phyloP scores from a whole-genome alignment of 2,113 vertebrate genomes.

The Tiliqua scincoides region DNA sequence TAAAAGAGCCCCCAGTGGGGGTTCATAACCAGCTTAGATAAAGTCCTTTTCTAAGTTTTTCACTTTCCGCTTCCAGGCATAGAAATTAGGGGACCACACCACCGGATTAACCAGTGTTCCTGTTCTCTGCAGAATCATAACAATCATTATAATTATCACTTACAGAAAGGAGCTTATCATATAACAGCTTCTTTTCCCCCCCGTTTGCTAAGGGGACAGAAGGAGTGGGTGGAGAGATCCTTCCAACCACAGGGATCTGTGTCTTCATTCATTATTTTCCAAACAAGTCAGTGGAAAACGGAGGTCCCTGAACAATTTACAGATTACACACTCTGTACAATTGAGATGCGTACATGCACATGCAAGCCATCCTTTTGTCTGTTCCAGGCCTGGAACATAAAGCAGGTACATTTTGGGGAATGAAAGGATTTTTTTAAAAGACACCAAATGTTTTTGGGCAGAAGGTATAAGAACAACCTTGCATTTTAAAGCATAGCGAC shows the following conservation, averaged over 20 bases:
- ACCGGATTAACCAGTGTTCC: constrained; percentile 64
- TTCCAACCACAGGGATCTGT: constrained; percentile 62
- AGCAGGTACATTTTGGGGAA: constrained; percentile 12
- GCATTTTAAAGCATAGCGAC: constrained; percentile 76
- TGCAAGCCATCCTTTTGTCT: not conserved
- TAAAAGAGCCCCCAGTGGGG: constrained; percentile 52
- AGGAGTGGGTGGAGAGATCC: constrained; percentile 49
- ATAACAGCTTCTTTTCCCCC: constrained; percentile 63
- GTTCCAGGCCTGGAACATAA: not conserved
- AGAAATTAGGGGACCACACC: constrained; percentile 56
- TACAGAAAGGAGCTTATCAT: constrained; percentile 71
- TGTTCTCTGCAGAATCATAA: constrained; percentile 67
- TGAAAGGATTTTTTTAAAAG: constrained; percentile 36
- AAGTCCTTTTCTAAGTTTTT: constrained; percentile 60
- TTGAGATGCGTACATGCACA: constrained; percentile 31
- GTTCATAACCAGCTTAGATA: constrained; percentile 68
- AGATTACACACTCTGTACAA: constrained; percentile 63
- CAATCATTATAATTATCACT: constrained; percentile 72
- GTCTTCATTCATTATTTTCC: constrained; percentile 74
- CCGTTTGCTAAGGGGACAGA: not conserved
- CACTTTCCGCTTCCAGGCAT: constrained; percentile 48
- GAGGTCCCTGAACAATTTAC: constrained; percentile 69
- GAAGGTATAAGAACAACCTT: constrained; percentile 69
- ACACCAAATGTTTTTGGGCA: constrained; percentile 41
- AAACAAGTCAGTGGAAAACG: constrained; percentile 69